Evolutionary conservation across 2,888 invertebrate genomes (phyloP).

Genomic region (Hedya salicella): DNA sequence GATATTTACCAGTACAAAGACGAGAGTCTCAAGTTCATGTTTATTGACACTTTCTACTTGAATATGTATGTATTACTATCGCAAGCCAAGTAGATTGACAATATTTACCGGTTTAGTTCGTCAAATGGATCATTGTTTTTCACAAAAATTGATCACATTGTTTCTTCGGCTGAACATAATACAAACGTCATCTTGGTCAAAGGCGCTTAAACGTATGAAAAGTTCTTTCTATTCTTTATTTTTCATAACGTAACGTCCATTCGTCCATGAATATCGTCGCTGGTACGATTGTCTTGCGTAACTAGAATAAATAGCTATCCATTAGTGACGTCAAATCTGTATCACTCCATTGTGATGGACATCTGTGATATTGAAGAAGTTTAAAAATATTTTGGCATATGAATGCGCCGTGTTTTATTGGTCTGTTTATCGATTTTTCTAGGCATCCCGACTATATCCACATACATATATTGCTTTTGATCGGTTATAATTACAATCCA

Average conservation of each 20-base stretch:
- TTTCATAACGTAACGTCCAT: constrained; percentile 34
- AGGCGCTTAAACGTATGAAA: constrained; percentile 19
- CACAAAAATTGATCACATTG: constrained; percentile 30
- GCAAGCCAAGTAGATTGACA: constrained; percentile 18
- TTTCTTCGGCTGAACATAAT: constrained; percentile 17
- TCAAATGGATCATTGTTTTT: constrained; percentile 29
- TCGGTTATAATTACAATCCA: too few relatives aligned
- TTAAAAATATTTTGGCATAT: constrained; percentile 11
- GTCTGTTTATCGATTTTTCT: constrained; percentile 8
- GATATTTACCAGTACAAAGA: background rate
- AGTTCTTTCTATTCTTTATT: constrained; percentile 14
- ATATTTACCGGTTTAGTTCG: constrained; percentile 19
- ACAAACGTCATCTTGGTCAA: constrained; percentile 24
- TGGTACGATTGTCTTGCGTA: constrained; percentile 28
- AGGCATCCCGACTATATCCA: background rate
- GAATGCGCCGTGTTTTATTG: constrained; percentile 4
- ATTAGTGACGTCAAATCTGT: constrained; percentile 25
- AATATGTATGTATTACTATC: constrained; percentile 29
- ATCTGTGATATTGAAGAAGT: background rate
- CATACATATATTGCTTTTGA: background rate
- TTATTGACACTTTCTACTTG: constrained; percentile 14
- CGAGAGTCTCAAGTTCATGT: constrained; percentile 4
- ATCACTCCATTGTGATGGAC: constrained; percentile 7
- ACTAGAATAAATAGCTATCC: constrained; percentile 24
- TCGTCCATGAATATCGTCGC: constrained; percentile 7